These are phyloP conservation scores for Crocodylus rhombifer DNA, from an alignment of 2,797 vertebrate species.

Conservation along the genomic window DNA sequence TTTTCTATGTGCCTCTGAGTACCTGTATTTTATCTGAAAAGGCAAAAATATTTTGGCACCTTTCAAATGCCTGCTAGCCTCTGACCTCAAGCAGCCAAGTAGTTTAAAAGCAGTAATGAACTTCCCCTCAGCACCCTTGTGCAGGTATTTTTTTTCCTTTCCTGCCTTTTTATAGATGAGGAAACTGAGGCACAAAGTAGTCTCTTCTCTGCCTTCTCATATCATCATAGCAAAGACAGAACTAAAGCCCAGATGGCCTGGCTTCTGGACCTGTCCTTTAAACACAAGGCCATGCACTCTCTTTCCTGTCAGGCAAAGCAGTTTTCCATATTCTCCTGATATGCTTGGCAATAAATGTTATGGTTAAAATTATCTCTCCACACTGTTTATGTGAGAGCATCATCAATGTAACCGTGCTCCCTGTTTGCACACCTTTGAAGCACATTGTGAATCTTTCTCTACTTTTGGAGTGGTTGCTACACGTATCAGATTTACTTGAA, in stretches of 20 bases:
- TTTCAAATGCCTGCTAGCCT: not conserved
- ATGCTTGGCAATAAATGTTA: not conserved
- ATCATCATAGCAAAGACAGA: not conserved
- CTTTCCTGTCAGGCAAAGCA: not conserved
- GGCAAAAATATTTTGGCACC: not conserved
- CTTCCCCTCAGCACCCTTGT: not conserved
- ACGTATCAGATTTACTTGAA: accelerated
- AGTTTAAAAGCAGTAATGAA: not conserved
- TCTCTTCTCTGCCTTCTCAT: not conserved
- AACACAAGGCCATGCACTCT: not conserved
- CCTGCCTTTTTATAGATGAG: not conserved
- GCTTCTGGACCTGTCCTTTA: not conserved
- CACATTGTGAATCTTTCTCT: not conserved
- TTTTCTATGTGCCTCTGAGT: constrained; percentile 5
- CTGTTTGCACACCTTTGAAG: not conserved
- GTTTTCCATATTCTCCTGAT: not conserved
- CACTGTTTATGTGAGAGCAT: not conserved
- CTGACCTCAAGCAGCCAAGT: not conserved
- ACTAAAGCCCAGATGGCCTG: not conserved
- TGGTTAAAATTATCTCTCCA: not conserved
- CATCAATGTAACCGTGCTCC: not conserved
- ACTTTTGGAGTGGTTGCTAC: too few relatives aligned
- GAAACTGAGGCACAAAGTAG: not conserved
- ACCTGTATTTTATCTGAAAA: constrained; percentile 1
- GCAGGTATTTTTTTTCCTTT: not conserved